Base-by-base conservation (phyloP, 1,140 invertebrate genomes). In the Trachymyrmex septentrionalis region DNA sequence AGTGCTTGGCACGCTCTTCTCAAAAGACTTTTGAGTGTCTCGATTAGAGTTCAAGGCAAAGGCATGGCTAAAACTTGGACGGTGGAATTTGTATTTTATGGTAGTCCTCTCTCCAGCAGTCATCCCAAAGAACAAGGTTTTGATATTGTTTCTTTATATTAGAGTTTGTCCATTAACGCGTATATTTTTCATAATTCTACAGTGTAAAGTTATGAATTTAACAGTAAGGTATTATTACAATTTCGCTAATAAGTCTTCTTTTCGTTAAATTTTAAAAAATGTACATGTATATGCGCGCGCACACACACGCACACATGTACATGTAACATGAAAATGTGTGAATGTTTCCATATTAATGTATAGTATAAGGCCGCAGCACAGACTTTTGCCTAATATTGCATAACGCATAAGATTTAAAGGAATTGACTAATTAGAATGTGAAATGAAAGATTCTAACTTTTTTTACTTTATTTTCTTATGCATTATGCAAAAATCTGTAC, bases 41-140 rank as follows among this genome's bases (percentile, higher is more conserved):
- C 98, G 9, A 97, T 99, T 34, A 95, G 98, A 38, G 97, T 98
- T 19, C 97, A 98, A 87, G 96, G 96, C 10, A 97, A 97, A 93
- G 96, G 96, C 19, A 97, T 97, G 66, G 95, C 96, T 21, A 96
- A 97, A 92, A 97, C 96, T 91, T 99, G 98, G 98, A 97, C 98
- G 90, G 97, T 97, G 0, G 98, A 99, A 94, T 98, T 98, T 93
- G 97, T 99, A 0, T 99, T 99, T 95, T 97, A 97, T 91, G 97
- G 97, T 64, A 98, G 97, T 72, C 98, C 98, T 0, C 93, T 99
- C 27, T 95, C 97, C 48, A 98, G 97, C 92, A 96, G 96, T 24
- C 97, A 98, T 94, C 97, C 97, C 1, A 98, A 98, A 92, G 98
- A 99, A 94, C 97, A 98, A 96, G 98, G 97, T 96, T 93, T 55